A percentile compares a stretch with the other conserved stretches of the same genome.
Conservation (phyloP, 2,797 vertebrate species). For the Pangasius djambal region DNA sequence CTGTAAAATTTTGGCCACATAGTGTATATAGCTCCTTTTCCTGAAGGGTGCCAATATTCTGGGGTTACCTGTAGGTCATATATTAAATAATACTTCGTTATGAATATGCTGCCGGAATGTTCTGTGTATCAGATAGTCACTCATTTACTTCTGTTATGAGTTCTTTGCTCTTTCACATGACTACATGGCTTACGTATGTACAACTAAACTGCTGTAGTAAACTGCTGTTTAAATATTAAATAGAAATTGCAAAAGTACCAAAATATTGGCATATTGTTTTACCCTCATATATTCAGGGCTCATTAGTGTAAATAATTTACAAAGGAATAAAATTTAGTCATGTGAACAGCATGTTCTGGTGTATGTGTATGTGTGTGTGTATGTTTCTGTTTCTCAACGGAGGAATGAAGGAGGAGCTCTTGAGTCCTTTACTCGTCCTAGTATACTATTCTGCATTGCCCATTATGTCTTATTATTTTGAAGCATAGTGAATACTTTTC, state of each 20-base stretch:
- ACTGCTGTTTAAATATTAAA: constrained; percentile 14
- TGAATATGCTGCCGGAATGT: neutral
- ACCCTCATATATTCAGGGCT: neutral
- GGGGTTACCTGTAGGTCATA: neutral
- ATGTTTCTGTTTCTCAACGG: neutral
- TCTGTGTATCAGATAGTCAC: neutral
- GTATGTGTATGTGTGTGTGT: neutral
- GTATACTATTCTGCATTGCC: constrained; percentile 28
- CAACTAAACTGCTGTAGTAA: neutral
- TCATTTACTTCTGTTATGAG: neutral
- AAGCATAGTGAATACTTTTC: constrained; percentile 26
- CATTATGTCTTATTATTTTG: constrained; percentile 53
- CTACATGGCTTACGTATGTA: neutral
- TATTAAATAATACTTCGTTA: neutral
- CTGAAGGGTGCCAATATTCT: neutral
- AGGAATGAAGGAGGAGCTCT: neutral
- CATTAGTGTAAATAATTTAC: neutral
- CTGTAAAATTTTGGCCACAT: neutral
- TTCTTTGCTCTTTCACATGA: constrained; percentile 17
- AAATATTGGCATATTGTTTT: neutral
- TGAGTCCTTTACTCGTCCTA: constrained; percentile 39
- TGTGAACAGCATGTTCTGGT: constrained; percentile 13
- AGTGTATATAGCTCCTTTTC: neutral
- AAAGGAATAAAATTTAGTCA: constrained; percentile 3
- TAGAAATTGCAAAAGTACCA: neutral